Evolutionary conservation across 2,888 invertebrate genomes (phyloP).

Genomic region (Cephus runcator): DNA sequence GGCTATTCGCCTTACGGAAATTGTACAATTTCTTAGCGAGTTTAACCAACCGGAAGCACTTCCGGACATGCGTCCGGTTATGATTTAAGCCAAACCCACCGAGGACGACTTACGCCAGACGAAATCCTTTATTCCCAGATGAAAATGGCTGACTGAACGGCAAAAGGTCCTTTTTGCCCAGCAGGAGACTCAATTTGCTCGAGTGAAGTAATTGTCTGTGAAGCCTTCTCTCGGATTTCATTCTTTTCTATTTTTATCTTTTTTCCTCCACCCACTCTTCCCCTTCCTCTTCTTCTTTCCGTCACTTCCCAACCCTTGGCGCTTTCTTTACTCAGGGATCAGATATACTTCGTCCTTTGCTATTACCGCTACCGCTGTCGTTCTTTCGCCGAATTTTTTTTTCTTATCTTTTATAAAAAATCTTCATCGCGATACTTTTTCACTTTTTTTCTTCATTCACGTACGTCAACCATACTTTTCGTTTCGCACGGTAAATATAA

Average conservation of each 20-base stretch:
- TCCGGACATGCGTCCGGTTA: neutral
- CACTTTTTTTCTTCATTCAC: neutral
- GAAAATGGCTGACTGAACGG: constrained; percentile 11
- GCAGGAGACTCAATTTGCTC: constrained; percentile 17
- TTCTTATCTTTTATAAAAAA: neutral
- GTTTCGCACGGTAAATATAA: too few species aligned
- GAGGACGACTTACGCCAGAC: neutral
- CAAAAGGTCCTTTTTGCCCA: constrained; percentile 7
- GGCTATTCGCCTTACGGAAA: neutral
- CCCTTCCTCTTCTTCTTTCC: neutral
- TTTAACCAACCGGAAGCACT: neutral
- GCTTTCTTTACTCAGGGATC: neutral
- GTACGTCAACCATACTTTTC: too few species aligned
- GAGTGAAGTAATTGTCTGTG: constrained; percentile 18
- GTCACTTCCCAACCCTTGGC: neutral
- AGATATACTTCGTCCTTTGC: neutral
- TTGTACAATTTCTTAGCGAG: neutral
- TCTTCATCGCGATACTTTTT: neutral
- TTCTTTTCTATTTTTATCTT: neutral
- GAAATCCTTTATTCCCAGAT: neutral
- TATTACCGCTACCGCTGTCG: neutral
- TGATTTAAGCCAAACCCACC: neutral
- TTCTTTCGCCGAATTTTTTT: neutral
- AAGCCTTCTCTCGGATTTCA: neutral
- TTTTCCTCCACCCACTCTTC: neutral